These are phyloP conservation scores for Dryobates pubescens DNA, from an alignment of 2,797 vertebrate genomes.

Conservation along the genomic window DNA sequence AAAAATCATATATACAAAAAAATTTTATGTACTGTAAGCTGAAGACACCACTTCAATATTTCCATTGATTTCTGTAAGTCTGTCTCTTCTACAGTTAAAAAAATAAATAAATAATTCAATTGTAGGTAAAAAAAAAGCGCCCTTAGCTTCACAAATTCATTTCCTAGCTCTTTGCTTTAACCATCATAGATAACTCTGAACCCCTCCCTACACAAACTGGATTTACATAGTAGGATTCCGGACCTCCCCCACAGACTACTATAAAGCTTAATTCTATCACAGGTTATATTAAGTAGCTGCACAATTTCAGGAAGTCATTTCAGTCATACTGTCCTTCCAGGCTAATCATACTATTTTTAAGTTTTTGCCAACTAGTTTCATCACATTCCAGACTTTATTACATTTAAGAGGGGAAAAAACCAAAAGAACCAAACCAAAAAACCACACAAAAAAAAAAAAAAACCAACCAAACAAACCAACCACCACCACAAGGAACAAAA, in stretches of 20 bases:
- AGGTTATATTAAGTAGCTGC: background rate
- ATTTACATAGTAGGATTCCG: background rate
- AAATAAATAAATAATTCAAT: background rate
- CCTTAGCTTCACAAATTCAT: background rate
- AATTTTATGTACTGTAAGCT: background rate
- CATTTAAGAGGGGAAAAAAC: background rate
- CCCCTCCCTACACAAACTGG: background rate
- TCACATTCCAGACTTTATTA: background rate
- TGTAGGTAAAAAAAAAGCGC: background rate
- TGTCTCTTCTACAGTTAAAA: background rate
- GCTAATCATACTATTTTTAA: background rate
- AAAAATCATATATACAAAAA: background rate
- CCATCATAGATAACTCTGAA: background rate
- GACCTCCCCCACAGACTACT: background rate
- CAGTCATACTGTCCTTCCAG: background rate
- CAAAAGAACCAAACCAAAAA: background rate
- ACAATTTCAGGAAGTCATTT: conserved; percentile 22
- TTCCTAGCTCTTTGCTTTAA: background rate
- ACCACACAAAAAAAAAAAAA: background rate
- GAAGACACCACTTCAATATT: background rate
- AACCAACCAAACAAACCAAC: too few species aligned
- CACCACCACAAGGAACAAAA: too few species aligned
- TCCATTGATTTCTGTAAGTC: background rate
- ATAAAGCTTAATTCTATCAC: background rate
- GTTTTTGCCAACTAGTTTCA: background rate